Base-by-base conservation (phyloP, 92 coral and sea anemone species). In the Muricea muricata region DNA sequence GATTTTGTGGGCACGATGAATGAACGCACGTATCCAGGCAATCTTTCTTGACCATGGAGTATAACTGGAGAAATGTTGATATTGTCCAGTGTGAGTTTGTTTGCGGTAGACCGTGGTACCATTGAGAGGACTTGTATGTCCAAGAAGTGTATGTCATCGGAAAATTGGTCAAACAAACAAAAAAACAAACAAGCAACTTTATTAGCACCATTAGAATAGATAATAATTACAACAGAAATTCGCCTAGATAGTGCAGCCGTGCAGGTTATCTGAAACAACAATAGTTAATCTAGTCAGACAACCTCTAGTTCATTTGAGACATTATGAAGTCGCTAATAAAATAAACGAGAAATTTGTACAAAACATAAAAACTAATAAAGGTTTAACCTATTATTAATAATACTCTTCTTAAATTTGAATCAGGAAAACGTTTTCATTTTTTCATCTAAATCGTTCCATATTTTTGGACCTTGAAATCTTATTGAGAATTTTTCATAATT, bases 401-500 rank as follows among this genome's bases (percentile, higher is more conserved):
- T 37, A 37, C 42, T 37, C 42, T 37, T 37, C 9, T 37, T 20
- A 52, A 52, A 6, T 25, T 9, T 18, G 18, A 52, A 15, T 18
- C 47, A 28, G 85, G 41, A 24, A 29, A 20, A 42, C 7, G 26
- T 28, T 71, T 48, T 41, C 31, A 35, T 7, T 34, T 41, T 4
- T 65, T 78, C 24, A 73, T 81, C 85, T 37, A 80, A 37, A 63
- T 52, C 21, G 18, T 52, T 52, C 86, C 86, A 71, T 55, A 78
- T 75, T 73, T 87, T 73, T 67, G 69, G 73, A 23, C 87, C 87
- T 54, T 54, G 65, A 73, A 82, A 81, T 30, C 87, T 66, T 41
- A 87, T 72, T 29, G 67, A 81, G 32, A 87, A 87, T 87, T 87
- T 87, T 9, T 87, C 91, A 88, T 88, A 83, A 83, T 88, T 88